These are phyloP conservation scores for Tychaedon coryphoeus DNA, from an alignment of 2,113 vertebrate genomes.

Conservation along the genomic window DNA sequence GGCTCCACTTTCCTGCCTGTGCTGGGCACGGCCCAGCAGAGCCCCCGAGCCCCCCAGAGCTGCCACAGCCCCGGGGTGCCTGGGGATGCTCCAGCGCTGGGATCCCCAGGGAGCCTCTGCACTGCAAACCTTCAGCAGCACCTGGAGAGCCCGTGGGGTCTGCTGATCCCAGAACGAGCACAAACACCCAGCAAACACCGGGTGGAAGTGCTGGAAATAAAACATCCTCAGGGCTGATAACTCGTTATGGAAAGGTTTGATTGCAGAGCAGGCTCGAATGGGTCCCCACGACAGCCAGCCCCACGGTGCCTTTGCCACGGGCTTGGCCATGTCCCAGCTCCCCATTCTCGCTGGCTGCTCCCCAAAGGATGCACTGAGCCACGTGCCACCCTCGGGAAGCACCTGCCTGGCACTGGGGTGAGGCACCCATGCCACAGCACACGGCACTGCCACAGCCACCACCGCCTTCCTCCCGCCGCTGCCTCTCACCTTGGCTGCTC, in stretches of 20 bases:
- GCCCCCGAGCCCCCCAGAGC: background rate
- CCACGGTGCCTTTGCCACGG: rapidly evolving
- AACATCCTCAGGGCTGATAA: background rate
- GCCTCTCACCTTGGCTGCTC: slow-evolving; percentile 62
- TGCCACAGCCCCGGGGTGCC: background rate
- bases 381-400: background rate
- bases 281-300: rapidly evolving
- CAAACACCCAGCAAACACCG: background rate
- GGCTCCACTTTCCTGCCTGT: background rate
- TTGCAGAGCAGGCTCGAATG: rapidly evolving
- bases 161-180: background rate
- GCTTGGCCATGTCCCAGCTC: rapidly evolving
- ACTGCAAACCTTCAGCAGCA: rapidly evolving
- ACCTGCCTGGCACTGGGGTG: background rate
- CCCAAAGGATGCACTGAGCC: background rate
- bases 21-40: rapidly evolving
- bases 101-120: rapidly evolving
- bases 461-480: rapidly evolving
- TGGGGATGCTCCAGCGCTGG: background rate
- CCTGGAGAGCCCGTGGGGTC: background rate
- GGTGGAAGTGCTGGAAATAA: background rate
- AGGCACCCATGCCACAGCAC: background rate
- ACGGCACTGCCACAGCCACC: background rate
- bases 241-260: background rate
- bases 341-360: rapidly evolving